phyloP scores from a whole-genome alignment of 2,888 invertebrate species.

The Oxytorus armatus region DNA sequence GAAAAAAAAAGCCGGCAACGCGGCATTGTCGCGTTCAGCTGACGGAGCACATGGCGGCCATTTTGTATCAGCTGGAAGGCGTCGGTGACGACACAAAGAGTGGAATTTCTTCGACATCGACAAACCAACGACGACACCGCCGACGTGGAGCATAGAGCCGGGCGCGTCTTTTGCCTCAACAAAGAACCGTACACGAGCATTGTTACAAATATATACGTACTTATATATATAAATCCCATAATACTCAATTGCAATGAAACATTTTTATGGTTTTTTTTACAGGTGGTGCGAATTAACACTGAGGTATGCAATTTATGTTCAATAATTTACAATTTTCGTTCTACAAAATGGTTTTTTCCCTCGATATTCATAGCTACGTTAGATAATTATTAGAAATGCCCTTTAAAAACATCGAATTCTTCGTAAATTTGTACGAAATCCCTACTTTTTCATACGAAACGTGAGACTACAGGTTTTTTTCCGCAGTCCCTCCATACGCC shows the following conservation, averaged over 20 bases:
- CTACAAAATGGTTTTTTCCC: no score
- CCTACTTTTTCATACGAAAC: conserved; percentile 12
- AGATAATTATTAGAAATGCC: no score
- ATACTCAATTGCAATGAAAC: no score
- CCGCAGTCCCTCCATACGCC: neutral
- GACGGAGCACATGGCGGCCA: conserved; percentile 64
- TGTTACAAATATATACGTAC: neutral
- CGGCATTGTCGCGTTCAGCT: conserved; percentile 65
- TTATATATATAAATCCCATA: no score
- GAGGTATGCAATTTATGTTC: no score
- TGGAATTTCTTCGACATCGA: conserved; percentile 53
- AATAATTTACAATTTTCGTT: no score
- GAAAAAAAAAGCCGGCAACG: conserved; percentile 52
- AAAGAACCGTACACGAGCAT: conserved; percentile 43
- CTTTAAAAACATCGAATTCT: no score
- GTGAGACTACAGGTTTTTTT: neutral
- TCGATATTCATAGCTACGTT: no score
- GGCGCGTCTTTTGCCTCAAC: conserved; percentile 44
- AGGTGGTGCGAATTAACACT: no score
- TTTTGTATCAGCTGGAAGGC: conserved; percentile 72
- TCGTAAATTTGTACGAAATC: no score
- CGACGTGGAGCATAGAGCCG: conserved; percentile 8
- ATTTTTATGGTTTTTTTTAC: no score
- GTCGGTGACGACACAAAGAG: conserved; percentile 70
- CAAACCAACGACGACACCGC: conserved; percentile 16